Base-by-base conservation (phyloP, 2,113 vertebrate genomes). In the Erpornis zantholeuca region DNA sequence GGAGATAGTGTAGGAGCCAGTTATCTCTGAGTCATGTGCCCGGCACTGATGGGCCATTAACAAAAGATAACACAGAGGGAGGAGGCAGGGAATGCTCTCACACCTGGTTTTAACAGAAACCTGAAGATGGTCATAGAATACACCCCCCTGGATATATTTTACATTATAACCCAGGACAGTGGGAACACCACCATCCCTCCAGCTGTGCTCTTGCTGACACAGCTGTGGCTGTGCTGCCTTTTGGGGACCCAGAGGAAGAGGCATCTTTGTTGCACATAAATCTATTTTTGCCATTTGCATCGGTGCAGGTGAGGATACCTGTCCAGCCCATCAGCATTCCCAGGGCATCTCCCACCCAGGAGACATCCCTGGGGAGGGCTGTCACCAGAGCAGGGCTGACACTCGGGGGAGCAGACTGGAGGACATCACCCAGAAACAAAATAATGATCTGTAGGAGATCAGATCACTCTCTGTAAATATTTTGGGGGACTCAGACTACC, bases 171-270 rank as follows among this genome's bases (percentile, higher is more conserved):
- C n/a, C n/a, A n/a, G n/a, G n/a, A n/a, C n/a, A n/a, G n/a, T n/a
- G 60, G 61, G 44, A 59, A 22, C 42, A 35, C 0, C 23, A 3
- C 15, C 29, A 12, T 19, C 20, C 52, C 35, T 76, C 61, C 82
- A 66, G 42, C 35, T 66, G 61, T 35, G 69, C 60, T 40, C 28
- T 7, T 12, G 40, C 59, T 84, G 82, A 3, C 52, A 42, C 70
- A 65, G 52, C 61, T 57, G 52, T 71, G 35, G 71, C 71, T 57
- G 42, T 35, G 82, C 82, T 75, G 71, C 52, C 42, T 35, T 66
- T 25, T 36, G 40, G 20, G 44, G 25, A 2, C 4, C 38, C 0
- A 0, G 20, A 22, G 53, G 7, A 44, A 52, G 45, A 27, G 12
- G 13, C 45, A 24, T 13, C 28, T 57, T 38, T 52, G 33, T 3